These are phyloP conservation scores for Drosophila prolongata DNA, from an alignment of 2,888 invertebrate genomes.

Conservation along the genomic window DNA sequence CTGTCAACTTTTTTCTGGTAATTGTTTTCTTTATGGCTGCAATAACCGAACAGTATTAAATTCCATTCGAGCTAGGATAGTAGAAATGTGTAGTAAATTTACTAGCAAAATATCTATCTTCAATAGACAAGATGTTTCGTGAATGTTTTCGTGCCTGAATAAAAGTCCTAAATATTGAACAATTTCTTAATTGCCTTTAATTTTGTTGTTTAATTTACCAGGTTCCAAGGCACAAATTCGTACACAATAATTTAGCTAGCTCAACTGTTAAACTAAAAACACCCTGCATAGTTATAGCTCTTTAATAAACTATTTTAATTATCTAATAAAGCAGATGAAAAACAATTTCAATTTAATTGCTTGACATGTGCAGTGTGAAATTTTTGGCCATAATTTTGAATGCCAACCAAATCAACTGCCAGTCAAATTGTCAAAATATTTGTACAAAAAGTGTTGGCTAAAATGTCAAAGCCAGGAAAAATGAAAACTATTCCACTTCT, in stretches of 20 bases:
- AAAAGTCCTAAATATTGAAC: neutral
- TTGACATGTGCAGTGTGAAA: conserved; percentile 23
- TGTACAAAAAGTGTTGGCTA: conserved; percentile 41
- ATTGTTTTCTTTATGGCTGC: conserved; percentile 26
- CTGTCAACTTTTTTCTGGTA: conserved; percentile 29
- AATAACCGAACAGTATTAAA: conserved; percentile 5
- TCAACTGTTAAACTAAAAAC: neutral
- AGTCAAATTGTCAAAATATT: conserved; percentile 65
- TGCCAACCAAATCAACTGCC: conserved; percentile 35
- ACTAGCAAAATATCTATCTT: neutral
- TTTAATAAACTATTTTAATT: conserved; percentile 24
- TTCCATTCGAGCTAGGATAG: neutral
- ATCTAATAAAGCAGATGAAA: conserved; percentile 28
- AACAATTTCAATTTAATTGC: conserved; percentile 32
- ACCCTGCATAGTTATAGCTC: neutral
- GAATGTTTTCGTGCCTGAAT: neutral
- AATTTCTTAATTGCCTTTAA: neutral
- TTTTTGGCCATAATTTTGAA: conserved; percentile 30
- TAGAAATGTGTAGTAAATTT: neutral
- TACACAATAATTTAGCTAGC: neutral
- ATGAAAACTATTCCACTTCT: conserved; percentile 29
- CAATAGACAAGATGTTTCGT: neutral
- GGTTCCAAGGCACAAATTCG: too few species aligned
- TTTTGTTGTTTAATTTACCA: too few species aligned
- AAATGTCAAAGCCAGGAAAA: conserved; percentile 55